Percentiles rank a stretch among this genome's conserved stretches.
These are phyloP conservation scores for Chiloscyllium punctatum DNA, from an alignment of 2,797 vertebrate genomes.

Conservation along the genomic window DNA sequence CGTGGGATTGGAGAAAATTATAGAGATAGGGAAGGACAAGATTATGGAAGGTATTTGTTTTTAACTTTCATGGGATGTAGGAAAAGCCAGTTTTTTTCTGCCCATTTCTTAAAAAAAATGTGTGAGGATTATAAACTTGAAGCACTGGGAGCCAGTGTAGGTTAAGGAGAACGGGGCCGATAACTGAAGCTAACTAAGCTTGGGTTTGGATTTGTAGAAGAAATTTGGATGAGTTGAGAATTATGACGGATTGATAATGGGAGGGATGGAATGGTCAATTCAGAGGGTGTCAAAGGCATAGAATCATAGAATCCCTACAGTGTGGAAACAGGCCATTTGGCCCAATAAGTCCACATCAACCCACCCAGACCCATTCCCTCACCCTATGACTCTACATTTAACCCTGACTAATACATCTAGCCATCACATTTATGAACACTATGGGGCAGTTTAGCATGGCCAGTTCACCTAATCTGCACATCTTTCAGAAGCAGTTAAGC, in stretches of 20 bases:
- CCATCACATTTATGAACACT: too few relatives aligned
- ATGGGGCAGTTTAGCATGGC: too few relatives aligned
- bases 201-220: background rate
- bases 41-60: background rate
- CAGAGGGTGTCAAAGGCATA: background rate
- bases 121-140: background rate
- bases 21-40: too few relatives aligned
- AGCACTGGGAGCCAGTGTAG: background rate
- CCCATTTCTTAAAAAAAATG: background rate
- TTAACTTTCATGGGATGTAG: too few relatives aligned
- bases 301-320: too few relatives aligned
- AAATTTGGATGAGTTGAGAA: background rate
- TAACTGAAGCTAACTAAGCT: background rate
- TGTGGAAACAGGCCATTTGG: too few relatives aligned
- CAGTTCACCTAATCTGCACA: too few relatives aligned
- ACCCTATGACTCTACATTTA: too few relatives aligned
- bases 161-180: background rate
- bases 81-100: too few relatives aligned
- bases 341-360: too few relatives aligned
- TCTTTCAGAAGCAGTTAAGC: background rate
- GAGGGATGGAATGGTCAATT: background rate
- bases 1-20: background rate
- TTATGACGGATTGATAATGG: background rate
- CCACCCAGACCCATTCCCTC: too few relatives aligned
- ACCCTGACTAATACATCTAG: too few relatives aligned